phyloP scores from a whole-genome alignment of 2,797 vertebrate genomes.

The Holocentrus rufus region DNA sequence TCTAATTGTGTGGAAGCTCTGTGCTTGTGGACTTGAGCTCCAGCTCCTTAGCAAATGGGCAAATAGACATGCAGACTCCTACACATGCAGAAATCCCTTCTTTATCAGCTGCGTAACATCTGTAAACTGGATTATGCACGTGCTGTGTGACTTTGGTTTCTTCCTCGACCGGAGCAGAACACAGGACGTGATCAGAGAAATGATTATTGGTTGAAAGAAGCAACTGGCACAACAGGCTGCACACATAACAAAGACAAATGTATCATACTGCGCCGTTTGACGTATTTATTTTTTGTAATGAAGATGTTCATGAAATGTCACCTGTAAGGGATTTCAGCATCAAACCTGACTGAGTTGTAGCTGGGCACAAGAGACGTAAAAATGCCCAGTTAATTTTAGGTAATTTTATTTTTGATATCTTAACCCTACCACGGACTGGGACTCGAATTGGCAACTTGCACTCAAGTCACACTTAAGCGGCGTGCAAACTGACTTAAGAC shows the following conservation, averaged over 20 bases:
- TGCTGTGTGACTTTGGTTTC: constrained; percentile 13
- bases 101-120: constrained; percentile 4
- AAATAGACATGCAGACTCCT: constrained; percentile 22
- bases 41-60: constrained; percentile 30
- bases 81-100: constrained; percentile 15
- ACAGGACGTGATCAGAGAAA: constrained; percentile 29
- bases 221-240: background rate
- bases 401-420: background rate
- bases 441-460: too few species aligned
- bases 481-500: background rate
- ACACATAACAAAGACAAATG: background rate
- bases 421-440: too few species aligned
- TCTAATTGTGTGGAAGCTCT: constrained; percentile 19
- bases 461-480: background rate
- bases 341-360: background rate
- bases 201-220: constrained; percentile 4
- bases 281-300: background rate
- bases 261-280: background rate
- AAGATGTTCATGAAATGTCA: background rate
- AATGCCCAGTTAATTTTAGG: background rate
- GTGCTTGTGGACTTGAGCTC: constrained; percentile 35
- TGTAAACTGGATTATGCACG: constrained; percentile 23
- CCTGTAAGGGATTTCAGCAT: background rate
- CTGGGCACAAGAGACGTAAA: background rate
- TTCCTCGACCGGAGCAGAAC: constrained; percentile 5